phyloP scores from a whole-genome alignment of 2,113 vertebrate species.

The Axis porcinus region DNA sequence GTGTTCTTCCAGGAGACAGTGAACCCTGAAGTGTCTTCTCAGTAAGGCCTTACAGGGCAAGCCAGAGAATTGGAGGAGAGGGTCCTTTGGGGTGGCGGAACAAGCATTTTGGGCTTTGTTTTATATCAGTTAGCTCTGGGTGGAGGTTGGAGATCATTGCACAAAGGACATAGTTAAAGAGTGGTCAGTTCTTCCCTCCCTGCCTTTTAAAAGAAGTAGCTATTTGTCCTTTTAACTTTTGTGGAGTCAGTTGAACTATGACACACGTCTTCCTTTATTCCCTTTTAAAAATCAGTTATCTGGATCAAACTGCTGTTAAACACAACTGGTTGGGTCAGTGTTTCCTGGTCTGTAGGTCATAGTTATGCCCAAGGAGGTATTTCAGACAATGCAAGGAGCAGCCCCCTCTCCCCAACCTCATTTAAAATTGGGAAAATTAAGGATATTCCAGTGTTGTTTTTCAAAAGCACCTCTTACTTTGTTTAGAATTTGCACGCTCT shows the following conservation, averaged over 20 bases:
- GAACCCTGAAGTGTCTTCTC: not conserved
- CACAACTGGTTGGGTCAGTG: not conserved
- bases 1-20: not conserved
- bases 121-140: not conserved
- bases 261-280: slow-evolving; percentile 3
- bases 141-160: not conserved
- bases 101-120: not conserved
- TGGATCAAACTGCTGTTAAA: not conserved
- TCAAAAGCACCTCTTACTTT: not conserved
- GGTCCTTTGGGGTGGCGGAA: not conserved
- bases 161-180: not conserved
- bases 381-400: not conserved
- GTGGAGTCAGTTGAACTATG: not conserved
- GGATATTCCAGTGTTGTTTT: not conserved
- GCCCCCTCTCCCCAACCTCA: no score
- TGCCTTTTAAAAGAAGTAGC: not conserved
- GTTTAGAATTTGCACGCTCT: not conserved
- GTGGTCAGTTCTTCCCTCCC: not conserved
- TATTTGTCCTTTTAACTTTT: not conserved
- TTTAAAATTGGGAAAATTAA: not conserved
- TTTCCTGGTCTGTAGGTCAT: not conserved
- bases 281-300: slow-evolving; percentile 21
- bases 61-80: not conserved
- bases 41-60: not conserved
- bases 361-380: not conserved